Conservation (phyloP, 2,113 vertebrate genomes). For the Cephalopterus ornatus region DNA sequence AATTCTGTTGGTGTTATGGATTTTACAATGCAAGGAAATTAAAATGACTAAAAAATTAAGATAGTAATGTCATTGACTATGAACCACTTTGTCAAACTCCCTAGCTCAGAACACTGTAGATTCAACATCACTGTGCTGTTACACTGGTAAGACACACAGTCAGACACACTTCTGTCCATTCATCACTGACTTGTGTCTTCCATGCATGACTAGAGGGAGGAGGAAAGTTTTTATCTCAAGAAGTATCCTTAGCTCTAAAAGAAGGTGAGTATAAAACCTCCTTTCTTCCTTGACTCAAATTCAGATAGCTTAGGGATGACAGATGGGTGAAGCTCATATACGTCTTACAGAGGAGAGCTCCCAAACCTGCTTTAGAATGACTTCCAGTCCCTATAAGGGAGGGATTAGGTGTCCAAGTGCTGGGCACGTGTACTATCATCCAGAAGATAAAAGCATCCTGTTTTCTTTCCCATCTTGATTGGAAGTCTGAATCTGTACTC, state of each 20-base stretch:
- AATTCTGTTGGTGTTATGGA: background rate
- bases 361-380: background rate
- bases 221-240: background rate
- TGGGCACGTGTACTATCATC: fast-evolving
- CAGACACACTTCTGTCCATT: background rate
- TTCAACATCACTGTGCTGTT: background rate
- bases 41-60: background rate
- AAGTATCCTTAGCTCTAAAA: background rate
- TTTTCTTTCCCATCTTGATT: background rate
- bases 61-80: background rate
- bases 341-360: background rate
- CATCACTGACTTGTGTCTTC: background rate
- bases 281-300: background rate
- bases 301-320: background rate
- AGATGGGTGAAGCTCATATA: background rate
- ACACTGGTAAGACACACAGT: background rate
- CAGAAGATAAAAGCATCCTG: background rate
- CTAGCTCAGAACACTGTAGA: background rate
- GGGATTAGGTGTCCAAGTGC: background rate
- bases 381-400: background rate
- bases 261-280: background rate
- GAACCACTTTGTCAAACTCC: background rate
- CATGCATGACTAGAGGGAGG: background rate
- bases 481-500: background rate
- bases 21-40: background rate